Evolutionary conservation across 2,888 invertebrate species (phyloP), one percentile per base, ranked within the genome.

Genomic region (Ectropis crepuscularia): DNA sequence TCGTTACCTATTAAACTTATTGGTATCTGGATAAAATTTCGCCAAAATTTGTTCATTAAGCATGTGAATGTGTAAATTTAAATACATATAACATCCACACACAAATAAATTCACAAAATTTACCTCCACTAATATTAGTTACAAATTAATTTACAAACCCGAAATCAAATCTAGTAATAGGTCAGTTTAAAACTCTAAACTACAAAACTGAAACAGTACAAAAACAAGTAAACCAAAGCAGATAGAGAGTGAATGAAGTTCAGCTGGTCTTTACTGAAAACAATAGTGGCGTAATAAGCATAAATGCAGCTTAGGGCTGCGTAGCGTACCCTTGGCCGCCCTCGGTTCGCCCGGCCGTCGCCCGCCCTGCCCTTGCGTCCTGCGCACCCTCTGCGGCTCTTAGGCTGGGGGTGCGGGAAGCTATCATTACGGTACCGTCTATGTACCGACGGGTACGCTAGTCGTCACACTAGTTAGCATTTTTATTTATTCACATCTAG

Each of bases 321-420:
- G 79, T 68, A 69, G 70, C 69, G 71, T 87, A 87, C 89, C 90
- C 90, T 89, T 89, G 88, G 83, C 74, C 83, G 80, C 77, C 82
- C 86, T 73, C 85, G 84, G 69, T 74, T 71, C 75, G 84, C 87
- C 89, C 84, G 72, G 65, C 83, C 73, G 65, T 74, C 80, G 83
- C 79, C 80, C 81, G 80, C 76, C 53, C 54, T 75, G 87, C 83
- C 86, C 86, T 79, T 74, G 70, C 84, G 86, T 77, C 88, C 87
- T 87, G 85, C 82, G 80, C 84, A 86, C 87, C 84, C 83, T 83
- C 71, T 77, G 66, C 61, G 69, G 57, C 63, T 61, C 58, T 63
- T 68, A 73, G 72, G 46, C 59, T 6, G 12, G 60, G 46, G 37
- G 55, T 7, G 41, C 7, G 5, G 7, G 9, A 7, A 41, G 41